Evolutionary conservation across 2,888 invertebrate genomes (phyloP), one percentile per base, ranked within the genome.

Genomic region (Crocallis elinguaria): DNA sequence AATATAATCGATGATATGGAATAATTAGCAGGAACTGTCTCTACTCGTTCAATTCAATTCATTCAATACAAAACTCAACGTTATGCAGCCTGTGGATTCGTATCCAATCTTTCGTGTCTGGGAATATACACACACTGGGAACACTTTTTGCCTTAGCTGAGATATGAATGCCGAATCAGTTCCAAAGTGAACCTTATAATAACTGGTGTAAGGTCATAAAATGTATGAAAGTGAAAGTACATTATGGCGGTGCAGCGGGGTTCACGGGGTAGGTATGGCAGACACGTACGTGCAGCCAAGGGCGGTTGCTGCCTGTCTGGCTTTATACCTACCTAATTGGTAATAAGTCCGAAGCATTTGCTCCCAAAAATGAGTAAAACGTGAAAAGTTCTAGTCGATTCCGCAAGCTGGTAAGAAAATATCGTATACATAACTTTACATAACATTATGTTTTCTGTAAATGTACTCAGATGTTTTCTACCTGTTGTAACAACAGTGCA

Each of bases 251-350:
- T 50, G 48, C 37, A 38, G 33, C 35, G 51, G 48, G 57, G 62
- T 52, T n/a, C 29, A 39, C 25, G 4, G 39, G 13, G 11, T 13
- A 11, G 17, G 13, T n/a, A 17, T 35, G 23, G 16, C 36, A 51
- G 57, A 44, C 62, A 42, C 60, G 63, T 67, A 72, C 64, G 73
- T 73, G 27, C 67, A 71, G 72, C 70, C 76, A 78, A 77, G 77
- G 79, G 68, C 75, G 19, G 27, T 44, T 44, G n/a, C 42, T 14
- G 52, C 30, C 43, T 58, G 50, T 27, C 39, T 30, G 45, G 32
- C 21, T 50, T 32, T n/a, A n/a, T n/a, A n/a, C n/a, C n/a, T n/a
- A n/a, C n/a, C n/a, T 60, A 64, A 58, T 60, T 62, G 62, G 54
- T 41, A 57, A 37, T 57, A 35, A 45, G 56, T 48, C 50, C 36